Evolutionary conservation across 2,113 vertebrate species (phyloP), one percentile per base, ranked within the genome.

Genomic region (Jacana jacana): DNA sequence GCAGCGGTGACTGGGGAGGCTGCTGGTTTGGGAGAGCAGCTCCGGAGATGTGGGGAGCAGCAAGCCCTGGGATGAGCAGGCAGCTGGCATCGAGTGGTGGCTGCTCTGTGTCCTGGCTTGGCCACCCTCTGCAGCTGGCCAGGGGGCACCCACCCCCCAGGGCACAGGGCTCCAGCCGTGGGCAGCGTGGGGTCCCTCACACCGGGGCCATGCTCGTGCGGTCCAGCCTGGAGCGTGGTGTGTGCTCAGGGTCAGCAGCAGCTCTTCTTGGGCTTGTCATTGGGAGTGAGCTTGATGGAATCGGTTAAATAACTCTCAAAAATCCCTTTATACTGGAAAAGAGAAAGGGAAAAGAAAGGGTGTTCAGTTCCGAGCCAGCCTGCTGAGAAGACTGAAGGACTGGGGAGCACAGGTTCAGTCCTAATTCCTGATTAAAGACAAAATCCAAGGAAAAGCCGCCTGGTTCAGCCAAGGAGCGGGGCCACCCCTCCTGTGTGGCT

Each of bases 231-330:
- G 49, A 58, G 72, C 39, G 2, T 1, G 18, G 33, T 77, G 49
- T 4, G 4, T 20, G 70, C 11, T 17, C 6, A 2, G 7, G 25
- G 13, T 97, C 96, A 98, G 95, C 98, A 98, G 95, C 98, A 98
- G 19, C 83, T 86, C 19, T 80, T 96, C 58, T 39, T 94, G 60
- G 97, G 83, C 63, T 97, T 94, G 61, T 96, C 89, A 2, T 93
- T 61, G 24, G 98, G 95, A 1, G 95, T 97, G 69, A 98, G 97
- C 76, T 98, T 98, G 97, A 98, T 98, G 93, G 98, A 98, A 51
- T 98, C 97, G 0, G 97, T 97, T 46, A 98, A 93, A 71, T 97
- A 98, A 30, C 94, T 98, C 80, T 98, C 98, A 4, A 97, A 87
- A 69, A 96, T 94, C 91, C 97, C 96, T 55, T 90, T 98, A 12